Base-by-base conservation (phyloP, 2,888 invertebrate genomes). In the Chrysomela aeneicollis region DNA sequence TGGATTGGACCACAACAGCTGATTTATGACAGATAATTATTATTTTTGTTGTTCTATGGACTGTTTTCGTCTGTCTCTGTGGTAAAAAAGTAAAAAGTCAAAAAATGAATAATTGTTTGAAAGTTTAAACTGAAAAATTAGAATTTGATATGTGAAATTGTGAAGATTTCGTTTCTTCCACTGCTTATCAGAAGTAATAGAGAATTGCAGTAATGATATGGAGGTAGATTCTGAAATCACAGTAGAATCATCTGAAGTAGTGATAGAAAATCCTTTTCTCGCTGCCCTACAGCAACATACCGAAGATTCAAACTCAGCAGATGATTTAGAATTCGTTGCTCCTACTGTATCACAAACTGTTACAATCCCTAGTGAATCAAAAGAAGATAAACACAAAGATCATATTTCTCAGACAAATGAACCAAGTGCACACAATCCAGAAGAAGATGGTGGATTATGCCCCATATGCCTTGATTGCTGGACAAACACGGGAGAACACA, bases 391-490 rank as follows among this genome's bases (percentile, higher is more conserved):
- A 18, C 67, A 70, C n/a, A 65, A 62, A 32, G 64, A 60, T 21
- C 51, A 53, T 42, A 52, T 42, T 9, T 46, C 64, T 22, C 35
- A 61, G 17, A 59, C 55, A 17, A 42, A 50, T 2, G 55, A 63
- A 1, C 63, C 60, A n/a, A 60, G 57, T 9, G 22, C 68, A 22
- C 64, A 66, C 54, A 74, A 73, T 50, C 66, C 72, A 47, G 88
- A 89, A 1, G 87, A 88, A 50, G 90, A 91, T 54, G 92, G 90
- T 0, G 87, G 89, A 75, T 86, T 87, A 0, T 97, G 97, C 74
- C 89, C 95, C 0, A 96, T 97, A 70, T 97, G 97, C 78, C 85
- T 95, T 69, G 97, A 97, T 61, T 83, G 87, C 1, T 97, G 95
- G 94, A 92, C 92, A 2, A 94, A 90, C 78, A 88, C 91, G 0